Evolutionary conservation across 2,113 vertebrate genomes (phyloP).

Genomic region (Dipodomys stephensi): DNA sequence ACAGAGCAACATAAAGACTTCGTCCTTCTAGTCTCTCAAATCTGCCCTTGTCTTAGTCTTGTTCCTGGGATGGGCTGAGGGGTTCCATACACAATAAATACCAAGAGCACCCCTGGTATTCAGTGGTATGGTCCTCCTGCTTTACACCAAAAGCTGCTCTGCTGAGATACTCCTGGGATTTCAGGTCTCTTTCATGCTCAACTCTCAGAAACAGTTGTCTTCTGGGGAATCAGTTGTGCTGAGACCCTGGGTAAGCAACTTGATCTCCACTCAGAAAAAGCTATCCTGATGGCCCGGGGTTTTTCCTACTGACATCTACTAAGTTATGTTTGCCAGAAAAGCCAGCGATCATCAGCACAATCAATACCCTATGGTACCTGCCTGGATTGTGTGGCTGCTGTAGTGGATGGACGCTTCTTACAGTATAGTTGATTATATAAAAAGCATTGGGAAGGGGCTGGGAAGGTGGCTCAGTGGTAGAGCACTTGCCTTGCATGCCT

Average conservation of each 20-base stretch:
- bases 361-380: too few species aligned
- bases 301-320: constrained; percentile 20
- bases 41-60: not conserved
- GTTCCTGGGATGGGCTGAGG: too few species aligned
- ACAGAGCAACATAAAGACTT: not conserved
- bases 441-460: not conserved
- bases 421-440: not conserved
- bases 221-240: not conserved
- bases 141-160: not conserved
- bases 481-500: too few species aligned
- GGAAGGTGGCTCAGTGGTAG: too few species aligned
- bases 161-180: not conserved
- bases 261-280: constrained; percentile 5
- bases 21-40: not conserved
- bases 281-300: not conserved
- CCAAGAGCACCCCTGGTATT: too few species aligned
- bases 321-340: constrained; percentile 19
- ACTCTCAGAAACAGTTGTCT: not conserved
- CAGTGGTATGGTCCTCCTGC: not conserved
- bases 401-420: not conserved
- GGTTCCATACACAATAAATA: too few species aligned
- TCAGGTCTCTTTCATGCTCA: not conserved
- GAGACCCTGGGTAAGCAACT: not conserved
- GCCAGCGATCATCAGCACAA: not conserved
- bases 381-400: not conserved